Conservation (phyloP, 2,113 vertebrate species). For the Psittacara wagleri region DNA sequence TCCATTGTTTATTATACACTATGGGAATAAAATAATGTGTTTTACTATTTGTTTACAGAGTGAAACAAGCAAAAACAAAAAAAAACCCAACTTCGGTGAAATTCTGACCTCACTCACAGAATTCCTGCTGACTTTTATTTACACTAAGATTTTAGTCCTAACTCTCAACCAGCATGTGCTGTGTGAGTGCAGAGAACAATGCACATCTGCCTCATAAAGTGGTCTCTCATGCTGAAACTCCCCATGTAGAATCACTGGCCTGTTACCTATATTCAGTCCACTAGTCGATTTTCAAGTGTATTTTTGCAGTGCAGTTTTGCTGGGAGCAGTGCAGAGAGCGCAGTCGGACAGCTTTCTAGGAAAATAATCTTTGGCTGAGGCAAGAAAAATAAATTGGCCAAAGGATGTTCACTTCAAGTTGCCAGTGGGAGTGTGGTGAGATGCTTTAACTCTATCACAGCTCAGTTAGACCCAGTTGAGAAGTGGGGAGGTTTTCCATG, state of each 20-base stretch:
- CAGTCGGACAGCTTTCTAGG: constrained; percentile 35
- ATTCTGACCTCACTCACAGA: not conserved
- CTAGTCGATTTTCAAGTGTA: not conserved
- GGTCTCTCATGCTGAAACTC: not conserved
- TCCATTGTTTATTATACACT: not conserved
- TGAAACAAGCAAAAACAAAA: not conserved
- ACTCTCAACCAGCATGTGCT: not conserved
- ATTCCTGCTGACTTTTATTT: not conserved
- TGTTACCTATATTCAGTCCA: not conserved
- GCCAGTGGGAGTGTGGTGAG: not conserved
- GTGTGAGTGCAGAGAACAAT: not conserved
- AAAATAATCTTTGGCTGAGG: constrained; percentile 27
- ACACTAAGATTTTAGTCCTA: not conserved
- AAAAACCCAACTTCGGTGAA: not conserved
- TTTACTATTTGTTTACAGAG: not conserved
- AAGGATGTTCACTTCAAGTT: constrained; percentile 3
- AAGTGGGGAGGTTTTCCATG: not conserved
- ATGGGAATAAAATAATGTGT: not conserved
- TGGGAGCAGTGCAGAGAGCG: not conserved
- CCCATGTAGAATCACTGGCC: not conserved
- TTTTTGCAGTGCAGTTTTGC: not conserved
- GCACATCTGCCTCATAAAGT: not conserved
- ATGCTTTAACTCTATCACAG: not conserved
- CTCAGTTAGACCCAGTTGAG: not conserved
- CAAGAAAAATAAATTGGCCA: constrained; percentile 26